Conservation (phyloP, 2,113 vertebrate species). For the Alces alces region DNA sequence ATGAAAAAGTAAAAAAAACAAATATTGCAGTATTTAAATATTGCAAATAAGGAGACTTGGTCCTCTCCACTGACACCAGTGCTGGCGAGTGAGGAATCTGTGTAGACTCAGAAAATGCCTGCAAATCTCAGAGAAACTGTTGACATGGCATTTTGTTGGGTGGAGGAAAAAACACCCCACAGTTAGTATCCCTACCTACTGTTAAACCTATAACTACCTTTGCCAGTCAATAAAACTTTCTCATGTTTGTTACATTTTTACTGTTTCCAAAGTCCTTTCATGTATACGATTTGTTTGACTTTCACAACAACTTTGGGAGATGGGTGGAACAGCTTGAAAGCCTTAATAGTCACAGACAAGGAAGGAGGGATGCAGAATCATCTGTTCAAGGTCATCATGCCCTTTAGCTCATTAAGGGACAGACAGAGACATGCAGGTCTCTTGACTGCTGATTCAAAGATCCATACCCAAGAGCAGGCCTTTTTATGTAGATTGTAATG, state of each 20-base stretch:
- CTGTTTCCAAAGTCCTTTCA: background rate
- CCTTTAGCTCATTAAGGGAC: background rate
- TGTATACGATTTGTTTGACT: background rate
- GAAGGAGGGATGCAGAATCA: background rate
- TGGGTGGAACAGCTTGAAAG: background rate
- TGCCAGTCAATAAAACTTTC: background rate
- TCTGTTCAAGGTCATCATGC: background rate
- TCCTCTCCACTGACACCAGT: background rate
- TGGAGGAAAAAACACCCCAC: background rate
- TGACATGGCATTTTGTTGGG: background rate
- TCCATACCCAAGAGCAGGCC: background rate
- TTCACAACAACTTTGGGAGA: background rate
- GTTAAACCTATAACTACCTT: background rate
- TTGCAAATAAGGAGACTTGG: background rate
- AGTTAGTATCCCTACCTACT: background rate
- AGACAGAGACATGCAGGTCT: background rate
- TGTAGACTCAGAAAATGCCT: background rate
- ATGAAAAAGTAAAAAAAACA: background rate
- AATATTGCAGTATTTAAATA: background rate
- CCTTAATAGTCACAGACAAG: background rate
- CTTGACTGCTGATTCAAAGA: background rate
- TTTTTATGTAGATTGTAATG: background rate
- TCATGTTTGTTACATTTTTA: background rate
- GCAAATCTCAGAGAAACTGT: background rate
- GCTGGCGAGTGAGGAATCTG: background rate